Conservation (phyloP, 2,888 invertebrate genomes). For the Epistrophe grossulariae region DNA sequence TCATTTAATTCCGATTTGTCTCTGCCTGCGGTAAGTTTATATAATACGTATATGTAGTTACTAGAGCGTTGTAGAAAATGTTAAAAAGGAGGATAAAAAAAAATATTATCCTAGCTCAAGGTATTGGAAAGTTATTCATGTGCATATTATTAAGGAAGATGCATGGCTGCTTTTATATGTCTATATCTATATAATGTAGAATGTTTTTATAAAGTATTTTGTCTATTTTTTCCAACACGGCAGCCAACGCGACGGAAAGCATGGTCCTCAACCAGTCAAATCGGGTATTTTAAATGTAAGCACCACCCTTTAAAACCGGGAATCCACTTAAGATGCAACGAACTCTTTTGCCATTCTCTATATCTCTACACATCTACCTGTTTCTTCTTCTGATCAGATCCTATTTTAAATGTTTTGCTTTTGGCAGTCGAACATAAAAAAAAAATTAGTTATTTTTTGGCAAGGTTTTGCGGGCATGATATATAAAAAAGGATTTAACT, state of each 20-base stretch:
- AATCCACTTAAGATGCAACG: slow-evolving; percentile 58
- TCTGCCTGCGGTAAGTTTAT: background rate
- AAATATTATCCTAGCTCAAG: slow-evolving; percentile 15
- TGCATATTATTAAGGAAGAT: slow-evolving; percentile 58
- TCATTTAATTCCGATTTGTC: slow-evolving; percentile 65
- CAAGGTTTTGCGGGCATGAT: background rate
- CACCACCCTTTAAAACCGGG: slow-evolving; percentile 35
- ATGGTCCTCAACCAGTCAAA: slow-evolving; percentile 6
- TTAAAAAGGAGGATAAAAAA: background rate
- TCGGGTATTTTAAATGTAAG: slow-evolving; percentile 27
- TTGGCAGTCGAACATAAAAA: slow-evolving; percentile 49
- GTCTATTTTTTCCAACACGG: background rate
- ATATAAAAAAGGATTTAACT: background rate
- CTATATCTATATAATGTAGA: background rate
- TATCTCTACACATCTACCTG: slow-evolving; percentile 25
- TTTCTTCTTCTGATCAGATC: slow-evolving; percentile 37
- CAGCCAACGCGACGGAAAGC: background rate
- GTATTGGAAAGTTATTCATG: slow-evolving; percentile 68
- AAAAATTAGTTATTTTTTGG: slow-evolving; percentile 24
- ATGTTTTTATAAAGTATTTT: background rate
- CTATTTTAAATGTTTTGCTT: slow-evolving; percentile 47
- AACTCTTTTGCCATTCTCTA: slow-evolving; percentile 39
- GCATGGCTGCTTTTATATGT: slow-evolving; percentile 42
- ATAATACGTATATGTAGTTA: no score
- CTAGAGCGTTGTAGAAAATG: background rate